phyloP scores from a whole-genome alignment of 2,888 invertebrate genomes.

The Lithophane leautieri region DNA sequence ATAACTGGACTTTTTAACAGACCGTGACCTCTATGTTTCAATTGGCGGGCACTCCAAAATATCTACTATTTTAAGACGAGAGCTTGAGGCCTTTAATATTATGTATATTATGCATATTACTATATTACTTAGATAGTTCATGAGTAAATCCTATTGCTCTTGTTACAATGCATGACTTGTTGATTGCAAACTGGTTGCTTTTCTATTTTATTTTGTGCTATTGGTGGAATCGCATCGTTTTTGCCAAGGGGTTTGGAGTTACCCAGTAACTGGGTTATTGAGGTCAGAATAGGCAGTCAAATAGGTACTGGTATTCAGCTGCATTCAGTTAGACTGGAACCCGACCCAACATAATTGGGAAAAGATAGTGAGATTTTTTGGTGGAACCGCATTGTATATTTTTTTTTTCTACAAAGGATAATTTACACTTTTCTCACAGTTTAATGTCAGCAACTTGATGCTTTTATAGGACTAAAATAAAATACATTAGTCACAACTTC shows the following conservation, averaged over 20 bases:
- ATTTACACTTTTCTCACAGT: background rate
- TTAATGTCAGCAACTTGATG: background rate
- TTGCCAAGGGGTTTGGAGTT: too few species aligned
- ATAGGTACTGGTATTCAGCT: background rate
- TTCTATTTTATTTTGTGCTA: background rate
- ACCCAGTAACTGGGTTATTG: too few species aligned
- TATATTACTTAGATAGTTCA: background rate
- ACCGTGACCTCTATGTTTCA: conserved; percentile 1
- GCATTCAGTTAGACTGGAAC: background rate
- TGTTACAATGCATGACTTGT: background rate
- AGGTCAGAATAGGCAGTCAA: background rate
- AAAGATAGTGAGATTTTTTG: background rate
- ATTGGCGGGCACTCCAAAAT: background rate
- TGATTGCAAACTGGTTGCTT: background rate
- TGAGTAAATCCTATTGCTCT: background rate
- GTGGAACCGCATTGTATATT: background rate
- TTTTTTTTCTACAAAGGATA: background rate
- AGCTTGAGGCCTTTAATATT: background rate
- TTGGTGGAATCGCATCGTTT: background rate
- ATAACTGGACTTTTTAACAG: background rate
- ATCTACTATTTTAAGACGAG: background rate
- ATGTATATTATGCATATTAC: background rate
- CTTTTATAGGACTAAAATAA: background rate
- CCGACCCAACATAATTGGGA: background rate
- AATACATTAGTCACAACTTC: background rate